Evolutionary conservation across 2,797 vertebrate species (phyloP).

Genomic region (Brachyalestes nurse): DNA sequence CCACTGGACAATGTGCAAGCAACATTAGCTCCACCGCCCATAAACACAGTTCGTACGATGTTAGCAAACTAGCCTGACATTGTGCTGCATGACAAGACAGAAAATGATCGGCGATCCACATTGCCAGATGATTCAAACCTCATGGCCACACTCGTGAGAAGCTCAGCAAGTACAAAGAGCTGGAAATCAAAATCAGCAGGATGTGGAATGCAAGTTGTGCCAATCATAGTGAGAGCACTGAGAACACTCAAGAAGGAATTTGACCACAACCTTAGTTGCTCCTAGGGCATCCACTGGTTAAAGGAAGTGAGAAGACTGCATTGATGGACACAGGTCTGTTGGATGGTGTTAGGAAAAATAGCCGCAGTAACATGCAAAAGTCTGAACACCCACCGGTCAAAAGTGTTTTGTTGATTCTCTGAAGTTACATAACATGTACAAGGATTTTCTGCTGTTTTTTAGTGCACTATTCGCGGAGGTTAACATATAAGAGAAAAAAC

Average conservation of each 20-base stretch:
- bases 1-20: background rate
- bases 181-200: background rate
- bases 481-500: no score
- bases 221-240: background rate
- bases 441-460: no score
- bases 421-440: no score
- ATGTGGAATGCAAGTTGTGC: slow-evolving; percentile 3
- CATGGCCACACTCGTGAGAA: background rate
- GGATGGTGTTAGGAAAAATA: no score
- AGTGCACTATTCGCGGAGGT: no score
- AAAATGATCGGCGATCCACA: background rate
- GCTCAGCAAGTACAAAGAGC: slow-evolving; percentile 1
- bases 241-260: background rate
- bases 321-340: no score
- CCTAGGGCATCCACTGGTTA: background rate
- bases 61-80: background rate
- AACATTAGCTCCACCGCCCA: background rate
- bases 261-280: background rate
- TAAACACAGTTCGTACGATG: background rate
- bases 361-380: no score
- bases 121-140: background rate
- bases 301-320: no score
- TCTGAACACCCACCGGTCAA: no score
- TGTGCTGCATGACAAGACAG: background rate
- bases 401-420: no score